Percentiles rank a stretch among this genome's conserved stretches.
These are phyloP conservation scores for Acinonyx jubatus DNA, from an alignment of 2,113 vertebrate species.

Conservation along the genomic window DNA sequence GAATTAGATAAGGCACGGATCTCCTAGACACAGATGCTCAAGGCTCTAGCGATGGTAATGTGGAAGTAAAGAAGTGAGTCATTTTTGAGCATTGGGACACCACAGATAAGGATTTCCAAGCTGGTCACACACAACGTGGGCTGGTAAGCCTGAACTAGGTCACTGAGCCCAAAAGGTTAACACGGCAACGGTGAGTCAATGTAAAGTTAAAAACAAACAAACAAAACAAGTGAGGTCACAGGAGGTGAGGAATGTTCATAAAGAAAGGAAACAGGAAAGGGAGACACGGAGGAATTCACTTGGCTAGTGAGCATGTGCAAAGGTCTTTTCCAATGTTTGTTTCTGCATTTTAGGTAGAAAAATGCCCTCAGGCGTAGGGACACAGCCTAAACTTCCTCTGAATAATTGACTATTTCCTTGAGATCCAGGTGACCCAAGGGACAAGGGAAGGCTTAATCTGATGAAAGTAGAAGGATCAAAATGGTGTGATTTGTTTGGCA, in stretches of 20 bases:
- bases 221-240: background rate
- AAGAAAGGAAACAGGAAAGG: background rate
- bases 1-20: accelerated
- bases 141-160: background rate
- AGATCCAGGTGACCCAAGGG: background rate
- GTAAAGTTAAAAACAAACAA: background rate
- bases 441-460: background rate
- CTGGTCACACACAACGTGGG: no score
- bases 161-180: background rate
- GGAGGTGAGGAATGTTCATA: background rate
- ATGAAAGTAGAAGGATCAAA: background rate
- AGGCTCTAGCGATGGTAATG: background rate
- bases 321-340: background rate
- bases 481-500: background rate
- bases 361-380: background rate
- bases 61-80: background rate
- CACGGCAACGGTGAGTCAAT: background rate
- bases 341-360: background rate
- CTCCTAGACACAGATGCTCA: no score
- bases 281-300: background rate
- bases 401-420: background rate
- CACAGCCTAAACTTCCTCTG: background rate
- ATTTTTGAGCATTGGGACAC: background rate
- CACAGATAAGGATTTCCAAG: background rate
- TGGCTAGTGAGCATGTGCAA: background rate